Evolutionary conservation across 2,113 vertebrate species (phyloP).

Genomic region (Triplophysa siluroides): DNA sequence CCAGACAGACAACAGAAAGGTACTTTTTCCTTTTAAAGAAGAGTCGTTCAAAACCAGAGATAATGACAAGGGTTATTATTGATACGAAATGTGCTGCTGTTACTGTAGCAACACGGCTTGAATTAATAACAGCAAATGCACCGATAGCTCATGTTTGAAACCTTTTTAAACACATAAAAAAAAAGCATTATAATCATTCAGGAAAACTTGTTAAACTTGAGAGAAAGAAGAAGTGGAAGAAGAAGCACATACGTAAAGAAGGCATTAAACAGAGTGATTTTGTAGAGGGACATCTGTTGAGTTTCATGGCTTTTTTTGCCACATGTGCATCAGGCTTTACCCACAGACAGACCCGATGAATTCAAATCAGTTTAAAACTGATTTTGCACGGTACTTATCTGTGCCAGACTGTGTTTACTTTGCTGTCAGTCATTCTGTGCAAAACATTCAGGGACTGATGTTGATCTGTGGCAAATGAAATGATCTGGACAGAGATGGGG

Average conservation of each 20-base stretch:
- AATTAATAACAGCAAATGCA: background rate
- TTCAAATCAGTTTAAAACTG: constrained; percentile 70
- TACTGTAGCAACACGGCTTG: background rate
- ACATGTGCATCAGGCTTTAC: constrained; percentile 43
- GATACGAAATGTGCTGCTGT: background rate
- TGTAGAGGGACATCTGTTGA: constrained; percentile 66
- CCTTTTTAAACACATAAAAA: background rate
- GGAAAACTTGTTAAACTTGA: background rate
- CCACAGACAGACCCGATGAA: constrained; percentile 55
- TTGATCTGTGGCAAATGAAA: constrained; percentile 29
- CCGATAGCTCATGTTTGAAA: background rate
- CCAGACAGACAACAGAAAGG: background rate
- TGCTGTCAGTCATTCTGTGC: constrained; percentile 63
- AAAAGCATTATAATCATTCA: background rate
- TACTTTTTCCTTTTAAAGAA: background rate
- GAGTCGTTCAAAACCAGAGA: constrained; percentile 24
- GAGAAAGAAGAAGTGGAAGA: constrained; percentile 13
- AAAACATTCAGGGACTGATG: constrained; percentile 33
- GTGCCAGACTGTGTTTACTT: constrained; percentile 51
- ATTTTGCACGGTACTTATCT: constrained; percentile 60
- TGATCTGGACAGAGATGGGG: constrained; percentile 16
- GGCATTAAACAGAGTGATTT: constrained; percentile 26
- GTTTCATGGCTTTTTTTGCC: constrained; percentile 63
- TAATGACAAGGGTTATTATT: constrained; percentile 18
- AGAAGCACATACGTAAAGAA: background rate